phyloP scores from a whole-genome alignment of 2,113 vertebrate species.

The Toxostoma redivivum region DNA sequence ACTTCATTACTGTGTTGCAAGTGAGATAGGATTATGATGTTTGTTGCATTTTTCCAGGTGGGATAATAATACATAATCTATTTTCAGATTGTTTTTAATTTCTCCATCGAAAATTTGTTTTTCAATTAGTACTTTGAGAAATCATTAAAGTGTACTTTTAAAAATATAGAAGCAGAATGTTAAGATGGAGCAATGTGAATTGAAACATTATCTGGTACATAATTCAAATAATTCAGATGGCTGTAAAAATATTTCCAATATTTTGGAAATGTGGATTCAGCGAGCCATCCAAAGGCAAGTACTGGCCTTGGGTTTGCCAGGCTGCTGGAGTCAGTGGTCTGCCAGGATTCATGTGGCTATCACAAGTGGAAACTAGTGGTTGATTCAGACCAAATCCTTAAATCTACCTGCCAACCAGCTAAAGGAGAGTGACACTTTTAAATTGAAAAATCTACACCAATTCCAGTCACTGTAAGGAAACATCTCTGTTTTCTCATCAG shows the following conservation, averaged over 20 bases:
- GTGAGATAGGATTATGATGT: background rate
- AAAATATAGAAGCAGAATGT: background rate
- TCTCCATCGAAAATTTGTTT: background rate
- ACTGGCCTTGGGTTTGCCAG: background rate
- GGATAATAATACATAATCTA: constrained; percentile 9
- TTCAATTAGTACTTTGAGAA: constrained; percentile 6
- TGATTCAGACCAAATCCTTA: background rate
- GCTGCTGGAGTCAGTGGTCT: background rate
- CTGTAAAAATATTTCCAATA: background rate
- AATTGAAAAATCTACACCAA: background rate
- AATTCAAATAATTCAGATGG: background rate
- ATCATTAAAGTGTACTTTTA: background rate
- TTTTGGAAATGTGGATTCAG: background rate
- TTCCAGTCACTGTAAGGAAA: background rate
- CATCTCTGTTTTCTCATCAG: background rate
- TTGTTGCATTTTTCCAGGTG: background rate
- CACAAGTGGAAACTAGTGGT: background rate
- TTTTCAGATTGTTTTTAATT: constrained; percentile 34
- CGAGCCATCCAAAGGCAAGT: background rate
- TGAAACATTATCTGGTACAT: background rate
- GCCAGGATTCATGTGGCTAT: background rate
- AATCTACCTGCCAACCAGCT: background rate
- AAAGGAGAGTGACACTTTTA: background rate
- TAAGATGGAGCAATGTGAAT: background rate
- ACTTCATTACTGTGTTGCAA: background rate